Base-by-base conservation (phyloP, 2,797 vertebrate species). In the Ammospiza maritima region DNA sequence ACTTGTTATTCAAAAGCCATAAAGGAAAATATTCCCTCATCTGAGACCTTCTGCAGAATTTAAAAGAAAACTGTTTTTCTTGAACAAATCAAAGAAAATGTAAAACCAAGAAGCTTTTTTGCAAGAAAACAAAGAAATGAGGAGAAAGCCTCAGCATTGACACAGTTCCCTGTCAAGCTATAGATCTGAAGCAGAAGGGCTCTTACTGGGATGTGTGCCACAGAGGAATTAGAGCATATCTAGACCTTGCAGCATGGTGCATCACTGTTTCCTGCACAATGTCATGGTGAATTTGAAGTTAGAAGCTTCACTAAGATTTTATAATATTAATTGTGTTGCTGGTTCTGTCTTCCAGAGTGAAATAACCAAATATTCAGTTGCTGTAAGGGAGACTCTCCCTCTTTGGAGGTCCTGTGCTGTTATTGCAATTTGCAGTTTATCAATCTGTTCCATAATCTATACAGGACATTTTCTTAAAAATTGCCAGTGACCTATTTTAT, bases 11-110 rank as follows among this genome's bases (percentile, higher is more conserved):
- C 67, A 79, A 64, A 81, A 72, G 40, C 32, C 69, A 77, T 74
- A 88, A 96, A 92, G 34, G 57, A 91, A 96, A 92, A 58, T 70
- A 90, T 65, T 93, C 72, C 66, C 51, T 94, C 18, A 79, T 47
- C 30, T 34, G 48, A 82, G 40, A 66, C 78, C 20, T 88, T 88
- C 72, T 19, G 51, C 40, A 84, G 67, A 71, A 71, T 74, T 95
- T 84, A 85, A 95, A 93, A 92, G 65, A 60, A 65, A 93, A 91
- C 19, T 70, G 65, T 16, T 65, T 94, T 71, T 89, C 69, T 65
- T 85, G 47, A 95, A 67, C 27, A 91, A 92, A 65, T 76, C n/a
- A 94, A 96, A 78, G 67, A 57, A 78, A 90, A 51, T 25, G 53
- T 64, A 64, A 64, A 82, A 81, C 4, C 27, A 94, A 84, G 85